Evolutionary conservation across 2,113 vertebrate genomes (phyloP).

Genomic region (Engystomops pustulosus): DNA sequence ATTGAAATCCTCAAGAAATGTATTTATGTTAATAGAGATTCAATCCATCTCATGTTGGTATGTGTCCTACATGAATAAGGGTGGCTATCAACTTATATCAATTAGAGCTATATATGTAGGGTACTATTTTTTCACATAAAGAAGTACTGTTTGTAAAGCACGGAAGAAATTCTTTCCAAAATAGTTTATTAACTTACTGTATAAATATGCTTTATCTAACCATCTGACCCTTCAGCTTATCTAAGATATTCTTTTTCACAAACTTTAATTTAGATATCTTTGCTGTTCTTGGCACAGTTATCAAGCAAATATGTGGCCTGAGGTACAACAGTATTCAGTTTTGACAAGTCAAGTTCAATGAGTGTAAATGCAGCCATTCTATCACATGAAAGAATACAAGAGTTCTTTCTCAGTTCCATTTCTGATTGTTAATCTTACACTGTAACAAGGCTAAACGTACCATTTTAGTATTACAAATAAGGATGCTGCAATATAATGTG

Average conservation of each 20-base stretch:
- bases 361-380: not conserved
- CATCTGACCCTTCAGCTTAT: not conserved
- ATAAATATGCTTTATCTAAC: constrained; percentile 8
- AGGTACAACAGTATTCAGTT: not conserved
- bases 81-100: not conserved
- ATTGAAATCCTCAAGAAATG: not conserved
- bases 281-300: not conserved
- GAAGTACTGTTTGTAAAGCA: not conserved
- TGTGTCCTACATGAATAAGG: not conserved
- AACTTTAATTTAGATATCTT: not conserved
- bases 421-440: too few species aligned
- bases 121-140: not conserved
- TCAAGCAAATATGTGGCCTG: not conserved
- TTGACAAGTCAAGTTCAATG: not conserved
- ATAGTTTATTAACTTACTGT: not conserved
- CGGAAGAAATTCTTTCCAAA: not conserved
- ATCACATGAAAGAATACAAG: not conserved
- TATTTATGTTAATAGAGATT: not conserved
- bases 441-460: too few species aligned
- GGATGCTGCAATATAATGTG: too few species aligned
- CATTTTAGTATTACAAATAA: too few species aligned
- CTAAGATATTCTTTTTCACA: not conserved
- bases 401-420: too few species aligned
- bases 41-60: not conserved
- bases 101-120: not conserved